phyloP scores from a whole-genome alignment of 2,888 invertebrate genomes.

The Tenthredo mesomela region DNA sequence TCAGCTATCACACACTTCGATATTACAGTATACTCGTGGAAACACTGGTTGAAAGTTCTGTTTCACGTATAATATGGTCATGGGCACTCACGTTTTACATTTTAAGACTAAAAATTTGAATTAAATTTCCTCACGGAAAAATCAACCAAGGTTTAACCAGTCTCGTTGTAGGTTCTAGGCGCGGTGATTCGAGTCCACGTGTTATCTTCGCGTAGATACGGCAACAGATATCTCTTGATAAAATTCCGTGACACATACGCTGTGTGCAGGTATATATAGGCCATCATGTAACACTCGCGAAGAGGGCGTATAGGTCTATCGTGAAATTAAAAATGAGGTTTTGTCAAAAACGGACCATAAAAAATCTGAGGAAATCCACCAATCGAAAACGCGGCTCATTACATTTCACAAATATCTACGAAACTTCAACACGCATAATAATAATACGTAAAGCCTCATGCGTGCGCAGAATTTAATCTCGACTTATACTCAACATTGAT shows the following conservation, averaged over 20 bases:
- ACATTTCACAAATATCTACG: background rate
- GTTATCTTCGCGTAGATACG: conserved; percentile 71
- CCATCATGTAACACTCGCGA: background rate
- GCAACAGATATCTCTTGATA: conserved; percentile 71
- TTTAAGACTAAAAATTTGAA: background rate
- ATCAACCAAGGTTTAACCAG: conserved; percentile 16
- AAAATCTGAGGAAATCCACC: background rate
- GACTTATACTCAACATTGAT: background rate
- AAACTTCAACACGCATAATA: background rate
- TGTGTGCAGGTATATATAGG: background rate
- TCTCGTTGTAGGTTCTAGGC: conserved; percentile 59
- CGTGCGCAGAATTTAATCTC: background rate
- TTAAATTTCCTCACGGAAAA: background rate
- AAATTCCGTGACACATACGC: conserved; percentile 57
- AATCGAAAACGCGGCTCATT: too few relatives aligned
- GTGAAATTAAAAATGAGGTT: background rate
- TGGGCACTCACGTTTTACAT: background rate
- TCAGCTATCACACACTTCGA: background rate
- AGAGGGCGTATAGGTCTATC: background rate
- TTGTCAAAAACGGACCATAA: background rate
- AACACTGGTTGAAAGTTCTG: background rate
- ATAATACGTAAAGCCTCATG: background rate
- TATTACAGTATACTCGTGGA: background rate
- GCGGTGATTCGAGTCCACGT: conserved; percentile 65
- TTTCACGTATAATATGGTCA: background rate